Percentiles rank a stretch among this genome's conserved stretches.
Evolutionary conservation across 2,113 vertebrate genomes (phyloP).

Genomic region (Cromileptes altivelis): DNA sequence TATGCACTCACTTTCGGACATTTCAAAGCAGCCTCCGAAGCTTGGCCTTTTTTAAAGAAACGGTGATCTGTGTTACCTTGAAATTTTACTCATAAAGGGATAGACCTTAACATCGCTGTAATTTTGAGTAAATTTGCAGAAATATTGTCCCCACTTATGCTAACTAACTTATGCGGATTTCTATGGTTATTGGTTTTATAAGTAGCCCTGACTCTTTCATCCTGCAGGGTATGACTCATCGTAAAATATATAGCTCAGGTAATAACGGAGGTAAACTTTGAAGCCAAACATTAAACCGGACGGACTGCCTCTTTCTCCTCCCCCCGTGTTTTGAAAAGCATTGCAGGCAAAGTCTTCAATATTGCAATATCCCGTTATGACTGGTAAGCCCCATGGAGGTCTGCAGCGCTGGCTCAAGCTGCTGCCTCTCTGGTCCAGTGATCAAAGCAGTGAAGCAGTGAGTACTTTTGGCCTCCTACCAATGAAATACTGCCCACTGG

Average conservation of each 20-base stretch:
- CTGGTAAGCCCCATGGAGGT: conserved; percentile 57
- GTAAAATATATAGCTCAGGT: conserved; percentile 43
- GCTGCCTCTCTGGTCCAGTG: conserved; percentile 73
- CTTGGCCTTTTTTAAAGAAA: neutral
- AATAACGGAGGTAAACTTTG: conserved; percentile 63
- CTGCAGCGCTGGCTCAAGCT: conserved; percentile 59
- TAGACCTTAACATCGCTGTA: neutral
- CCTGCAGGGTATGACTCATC: conserved; percentile 40
- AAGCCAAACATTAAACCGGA: conserved; percentile 44
- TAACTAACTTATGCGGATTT: neutral
- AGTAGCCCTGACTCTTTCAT: conserved; percentile 15
- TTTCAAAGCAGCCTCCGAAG: conserved; percentile 9
- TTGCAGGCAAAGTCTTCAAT: conserved; percentile 60
- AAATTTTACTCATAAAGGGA: neutral
- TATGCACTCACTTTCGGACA: neutral
- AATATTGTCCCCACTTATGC: neutral
- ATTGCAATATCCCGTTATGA: conserved; percentile 67
- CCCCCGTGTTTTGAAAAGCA: conserved; percentile 51
- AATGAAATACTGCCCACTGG: conserved; percentile 61
- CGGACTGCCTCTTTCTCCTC: conserved; percentile 34
- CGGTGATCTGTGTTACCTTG: neutral
- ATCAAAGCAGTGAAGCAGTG: conserved; percentile 74
- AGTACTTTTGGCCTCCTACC: conserved; percentile 64
- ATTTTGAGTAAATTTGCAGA: conserved; percentile 17
- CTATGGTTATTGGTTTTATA: conserved; percentile 13